Conservation (phyloP, 1,140 invertebrate species). For the Cydia fagiglandana region DNA sequence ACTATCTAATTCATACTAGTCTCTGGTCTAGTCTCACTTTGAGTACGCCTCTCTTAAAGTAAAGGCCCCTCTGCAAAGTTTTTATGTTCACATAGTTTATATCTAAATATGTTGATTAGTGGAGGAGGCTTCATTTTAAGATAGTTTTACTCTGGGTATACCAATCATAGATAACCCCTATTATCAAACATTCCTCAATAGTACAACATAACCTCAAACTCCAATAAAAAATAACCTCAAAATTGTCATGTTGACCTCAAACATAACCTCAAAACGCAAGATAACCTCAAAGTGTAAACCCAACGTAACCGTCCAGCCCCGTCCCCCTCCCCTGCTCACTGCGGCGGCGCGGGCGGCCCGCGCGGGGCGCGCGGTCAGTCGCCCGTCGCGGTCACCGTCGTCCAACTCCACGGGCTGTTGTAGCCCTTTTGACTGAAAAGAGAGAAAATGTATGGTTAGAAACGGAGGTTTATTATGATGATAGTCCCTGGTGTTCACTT, state of each 20-base stretch:
- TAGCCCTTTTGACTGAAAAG: conserved; percentile 75
- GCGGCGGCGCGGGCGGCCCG: conserved; percentile 70
- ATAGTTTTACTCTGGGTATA: too few relatives aligned
- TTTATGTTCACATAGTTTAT: too few relatives aligned
- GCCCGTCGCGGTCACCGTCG: conserved; percentile 75
- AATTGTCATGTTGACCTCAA: neutral
- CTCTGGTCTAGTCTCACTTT: too few relatives aligned
- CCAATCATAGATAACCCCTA: too few relatives aligned
- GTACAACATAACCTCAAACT: neutral
- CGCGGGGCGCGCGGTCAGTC: conserved; percentile 77
- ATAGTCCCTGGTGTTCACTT: too few relatives aligned
- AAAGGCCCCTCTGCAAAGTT: too few relatives aligned
- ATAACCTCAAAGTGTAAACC: conserved; percentile 22
- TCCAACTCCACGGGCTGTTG: conserved; percentile 77
- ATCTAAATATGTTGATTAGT: too few relatives aligned
- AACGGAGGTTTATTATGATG: neutral
- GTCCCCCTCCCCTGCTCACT: conserved; percentile 45
- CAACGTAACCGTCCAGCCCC: conserved; percentile 22
- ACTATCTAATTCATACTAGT: too few relatives aligned
- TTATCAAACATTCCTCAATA: neutral
- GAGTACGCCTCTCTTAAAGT: too few relatives aligned
- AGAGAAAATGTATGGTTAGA: conserved; percentile 42
- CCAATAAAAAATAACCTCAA: neutral
- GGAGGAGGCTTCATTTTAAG: too few relatives aligned
- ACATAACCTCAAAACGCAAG: neutral